phyloP scores from a whole-genome alignment of 1,140 invertebrate species.

The Nephila pilipes region DNA sequence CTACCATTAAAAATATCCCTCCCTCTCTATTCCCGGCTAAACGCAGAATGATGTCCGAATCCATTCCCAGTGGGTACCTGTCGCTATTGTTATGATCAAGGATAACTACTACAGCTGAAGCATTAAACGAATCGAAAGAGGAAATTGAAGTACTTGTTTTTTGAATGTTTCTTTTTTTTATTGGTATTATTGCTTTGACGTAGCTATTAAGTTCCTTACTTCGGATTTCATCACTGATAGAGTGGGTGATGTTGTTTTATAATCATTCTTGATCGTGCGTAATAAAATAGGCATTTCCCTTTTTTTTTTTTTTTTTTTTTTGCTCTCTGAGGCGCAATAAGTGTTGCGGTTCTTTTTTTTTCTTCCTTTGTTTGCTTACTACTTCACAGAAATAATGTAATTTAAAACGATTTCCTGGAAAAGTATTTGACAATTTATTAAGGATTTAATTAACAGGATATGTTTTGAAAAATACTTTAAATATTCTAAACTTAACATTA shows the following conservation, averaged over 20 bases:
- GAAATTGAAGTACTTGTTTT: constrained; percentile 62
- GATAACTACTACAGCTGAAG: constrained; percentile 55
- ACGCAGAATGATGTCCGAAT: constrained; percentile 26
- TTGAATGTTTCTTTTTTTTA: constrained; percentile 25
- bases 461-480: no score
- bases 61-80: neutral
- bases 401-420: neutral
- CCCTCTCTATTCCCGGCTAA: neutral
- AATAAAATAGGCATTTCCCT: constrained; percentile 23
- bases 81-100: constrained; percentile 55
- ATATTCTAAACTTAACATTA: no score
- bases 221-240: constrained; percentile 3
- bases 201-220: constrained; percentile 15
- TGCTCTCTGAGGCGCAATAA: neutral
- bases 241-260: constrained; percentile 18
- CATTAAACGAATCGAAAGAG: constrained; percentile 58
- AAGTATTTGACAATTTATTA: neutral
- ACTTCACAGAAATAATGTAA: neutral
- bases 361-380: neutral
- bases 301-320: neutral
- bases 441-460: no score
- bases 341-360: neutral
- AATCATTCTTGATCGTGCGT: constrained; percentile 16
- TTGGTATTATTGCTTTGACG: constrained; percentile 12
- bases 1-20: constrained; percentile 48